These are phyloP conservation scores for Megaceryle alcyon DNA, from an alignment of 2,797 vertebrate genomes.

Conservation along the genomic window DNA sequence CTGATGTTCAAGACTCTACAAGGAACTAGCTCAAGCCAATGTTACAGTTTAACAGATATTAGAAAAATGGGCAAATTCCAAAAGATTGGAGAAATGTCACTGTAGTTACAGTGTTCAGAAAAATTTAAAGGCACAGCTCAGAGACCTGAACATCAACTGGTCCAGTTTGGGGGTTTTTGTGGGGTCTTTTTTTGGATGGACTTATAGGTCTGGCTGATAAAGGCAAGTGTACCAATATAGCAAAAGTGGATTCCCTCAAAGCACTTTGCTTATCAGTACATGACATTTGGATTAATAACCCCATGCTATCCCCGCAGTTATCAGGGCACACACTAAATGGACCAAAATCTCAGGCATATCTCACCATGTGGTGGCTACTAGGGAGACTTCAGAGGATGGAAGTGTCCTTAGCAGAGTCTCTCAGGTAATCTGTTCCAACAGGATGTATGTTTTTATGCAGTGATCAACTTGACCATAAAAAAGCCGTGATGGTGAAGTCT, in stretches of 20 bases:
- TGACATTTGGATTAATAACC: neutral
- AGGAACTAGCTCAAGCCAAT: conserved; percentile 33
- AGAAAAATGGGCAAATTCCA: conserved; percentile 25
- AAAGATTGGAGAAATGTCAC: neutral
- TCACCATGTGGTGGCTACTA: neutral
- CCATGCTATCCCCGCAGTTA: neutral
- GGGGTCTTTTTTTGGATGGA: neutral
- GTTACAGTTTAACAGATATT: neutral
- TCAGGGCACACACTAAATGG: neutral
- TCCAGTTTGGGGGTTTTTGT: neutral
- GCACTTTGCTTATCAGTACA: neutral
- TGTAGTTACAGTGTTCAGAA: neutral
- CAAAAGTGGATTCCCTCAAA: neutral
- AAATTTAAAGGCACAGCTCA: conserved; percentile 8
- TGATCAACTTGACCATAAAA: neutral
- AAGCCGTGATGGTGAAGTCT: neutral
- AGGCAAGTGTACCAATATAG: neutral
- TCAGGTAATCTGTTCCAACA: neutral
- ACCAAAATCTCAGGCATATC: neutral
- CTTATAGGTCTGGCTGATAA: neutral
- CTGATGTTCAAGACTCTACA: conserved; percentile 60
- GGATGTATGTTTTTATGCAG: neutral
- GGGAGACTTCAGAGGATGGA: neutral
- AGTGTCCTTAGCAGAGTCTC: neutral
- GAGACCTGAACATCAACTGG: neutral